Conservation (phyloP, 2,888 invertebrate species). For the Bursaphelenchus okinawaensis region DNA sequence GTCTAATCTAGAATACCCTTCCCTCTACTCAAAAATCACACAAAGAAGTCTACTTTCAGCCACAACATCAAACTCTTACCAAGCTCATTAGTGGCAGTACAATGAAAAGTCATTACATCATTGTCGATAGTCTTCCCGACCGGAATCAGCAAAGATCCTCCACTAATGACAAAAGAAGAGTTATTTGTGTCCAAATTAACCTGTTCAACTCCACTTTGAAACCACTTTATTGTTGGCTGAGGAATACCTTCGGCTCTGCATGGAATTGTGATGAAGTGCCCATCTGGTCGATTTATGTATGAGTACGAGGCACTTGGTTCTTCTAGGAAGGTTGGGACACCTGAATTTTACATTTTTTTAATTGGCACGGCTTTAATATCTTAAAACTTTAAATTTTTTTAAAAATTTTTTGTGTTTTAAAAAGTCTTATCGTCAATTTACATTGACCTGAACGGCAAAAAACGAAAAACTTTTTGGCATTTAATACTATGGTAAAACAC, state of each 20-base stretch:
- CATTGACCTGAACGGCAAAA: no score
- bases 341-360: no score
- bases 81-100: conserved; percentile 25
- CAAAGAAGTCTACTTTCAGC: no score
- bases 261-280: conserved; percentile 26
- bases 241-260: conserved; percentile 27
- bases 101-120: conserved; percentile 30
- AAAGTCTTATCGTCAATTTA: no score
- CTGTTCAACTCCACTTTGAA: conserved; percentile 24
- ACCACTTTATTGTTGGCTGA: conserved; percentile 26
- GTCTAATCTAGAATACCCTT: no score
- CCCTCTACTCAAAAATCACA: no score
- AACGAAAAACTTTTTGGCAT: no score
- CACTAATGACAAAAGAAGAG: conserved; percentile 12
- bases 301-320: conserved; percentile 24
- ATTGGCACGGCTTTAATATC: no score
- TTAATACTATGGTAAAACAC: no score
- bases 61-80: no score
- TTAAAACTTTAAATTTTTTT: no score
- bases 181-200: conserved; percentile 15
- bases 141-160: conserved; percentile 25
- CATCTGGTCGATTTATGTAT: conserved; percentile 23
- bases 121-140: conserved; percentile 13
- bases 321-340: conserved; percentile 20
- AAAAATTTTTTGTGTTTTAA: no score